A percentile compares a stretch with the other conserved stretches of the same genome.
Conservation (phyloP, 1,140 invertebrate species). For the Prorops nasuta region DNA sequence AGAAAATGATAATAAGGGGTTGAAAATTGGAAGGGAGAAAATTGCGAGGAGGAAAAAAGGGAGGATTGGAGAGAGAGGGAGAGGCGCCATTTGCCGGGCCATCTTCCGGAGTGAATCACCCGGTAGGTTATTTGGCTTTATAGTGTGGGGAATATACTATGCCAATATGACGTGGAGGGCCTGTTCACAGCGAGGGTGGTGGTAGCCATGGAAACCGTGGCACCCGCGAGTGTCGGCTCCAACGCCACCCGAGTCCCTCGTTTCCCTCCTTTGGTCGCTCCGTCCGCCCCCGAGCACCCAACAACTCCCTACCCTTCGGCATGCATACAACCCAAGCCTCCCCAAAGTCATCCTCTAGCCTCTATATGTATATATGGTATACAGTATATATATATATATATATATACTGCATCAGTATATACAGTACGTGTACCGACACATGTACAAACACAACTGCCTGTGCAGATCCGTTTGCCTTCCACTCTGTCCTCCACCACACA, state of each 20-base stretch:
- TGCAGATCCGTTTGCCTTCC: conserved; percentile 12
- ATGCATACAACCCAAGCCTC: conserved; percentile 40
- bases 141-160: conserved; percentile 56
- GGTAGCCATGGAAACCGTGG: conserved; percentile 59
- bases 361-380: conserved; percentile 31
- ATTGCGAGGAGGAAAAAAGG: background rate
- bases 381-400: background rate
- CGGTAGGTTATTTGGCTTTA: conserved; percentile 55
- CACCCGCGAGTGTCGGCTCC: conserved; percentile 62
- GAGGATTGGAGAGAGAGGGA: background rate
- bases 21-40: too few relatives aligned
- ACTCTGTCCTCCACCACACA: conserved; percentile 8
- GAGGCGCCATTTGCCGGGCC: background rate
- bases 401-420: conserved; percentile 18
- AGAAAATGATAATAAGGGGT: too few relatives aligned
- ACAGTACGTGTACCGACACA: conserved; percentile 1
- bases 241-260: conserved; percentile 54
- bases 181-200: conserved; percentile 57
- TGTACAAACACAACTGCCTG: conserved; percentile 3
- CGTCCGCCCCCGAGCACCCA: conserved; percentile 21
- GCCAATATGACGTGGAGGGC: conserved; percentile 57
- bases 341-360: conserved; percentile 45
- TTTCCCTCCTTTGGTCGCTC: conserved; percentile 45
- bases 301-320: conserved; percentile 20
- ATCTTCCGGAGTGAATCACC: conserved; percentile 43